Conservation (phyloP, 1,140 invertebrate genomes). For the Ostrea denselamellosa region DNA sequence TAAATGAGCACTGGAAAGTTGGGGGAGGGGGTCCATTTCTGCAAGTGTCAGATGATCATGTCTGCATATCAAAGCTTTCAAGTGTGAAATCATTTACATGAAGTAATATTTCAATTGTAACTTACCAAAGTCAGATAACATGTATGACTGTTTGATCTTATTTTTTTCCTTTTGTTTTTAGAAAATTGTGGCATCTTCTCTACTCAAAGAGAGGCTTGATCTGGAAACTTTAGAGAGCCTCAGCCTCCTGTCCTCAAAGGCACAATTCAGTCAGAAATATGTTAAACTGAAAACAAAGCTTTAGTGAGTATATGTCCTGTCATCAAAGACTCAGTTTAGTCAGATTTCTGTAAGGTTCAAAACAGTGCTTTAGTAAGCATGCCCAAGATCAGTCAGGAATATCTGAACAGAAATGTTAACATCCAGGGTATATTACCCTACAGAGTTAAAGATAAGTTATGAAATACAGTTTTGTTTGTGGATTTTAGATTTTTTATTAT, state of each 20-base stretch:
- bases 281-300: constrained; percentile 98
- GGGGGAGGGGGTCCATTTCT: background rate
- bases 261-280: constrained; percentile 95
- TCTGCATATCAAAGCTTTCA: too few relatives aligned
- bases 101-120: too few relatives aligned
- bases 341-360: constrained; percentile 99
- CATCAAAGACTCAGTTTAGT: constrained; percentile 91
- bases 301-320: constrained; percentile 88
- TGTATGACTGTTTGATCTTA: background rate
- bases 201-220: constrained; percentile 95
- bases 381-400: too few relatives aligned
- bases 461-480: too few relatives aligned
- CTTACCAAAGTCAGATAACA: background rate
- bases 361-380: constrained; percentile 97
- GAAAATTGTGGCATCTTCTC: constrained; percentile 88
- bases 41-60: background rate
- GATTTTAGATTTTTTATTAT: too few relatives aligned
- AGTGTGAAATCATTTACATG: too few relatives aligned
- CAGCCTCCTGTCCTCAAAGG: constrained; percentile 93
- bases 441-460: too few relatives aligned
- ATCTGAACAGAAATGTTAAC: too few relatives aligned
- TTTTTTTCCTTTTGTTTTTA: constrained; percentile 55
- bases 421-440: too few relatives aligned
- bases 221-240: constrained; percentile 95
- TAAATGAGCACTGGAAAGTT: too few relatives aligned